Base-by-base conservation (phyloP, 2,888 invertebrate species). In the Scrobipalpa atriplicella region DNA sequence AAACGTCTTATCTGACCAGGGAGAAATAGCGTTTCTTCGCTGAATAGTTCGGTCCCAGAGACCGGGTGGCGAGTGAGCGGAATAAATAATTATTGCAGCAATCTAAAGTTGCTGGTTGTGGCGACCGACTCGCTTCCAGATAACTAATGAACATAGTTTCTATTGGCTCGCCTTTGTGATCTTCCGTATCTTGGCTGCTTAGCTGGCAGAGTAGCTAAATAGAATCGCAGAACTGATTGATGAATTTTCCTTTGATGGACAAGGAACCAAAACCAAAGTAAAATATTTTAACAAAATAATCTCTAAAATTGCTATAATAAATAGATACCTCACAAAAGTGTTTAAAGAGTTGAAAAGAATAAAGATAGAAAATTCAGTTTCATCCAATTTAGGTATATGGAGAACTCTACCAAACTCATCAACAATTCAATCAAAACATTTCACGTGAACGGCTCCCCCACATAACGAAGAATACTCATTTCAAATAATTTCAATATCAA, bases 1-100 rank as follows among this genome's bases (percentile, higher is more conserved):
- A 91, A 90, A 91, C 91, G 92, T 86, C 92, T 92, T 92, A 92
- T 92, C 92, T 91, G 91, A 89, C 91, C 89, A 84, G 76, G 79
- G 87, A 84, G 91, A 89, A 91, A 91, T 91, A 87, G 90, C 88
- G 87, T 90, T 92, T 90, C 91, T 88, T 87, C 86, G 78, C 77
- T 92, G 89, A 92, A 92, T 91, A 90, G 92, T 91, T 87, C 58
- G 36, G n/a, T 41, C 83, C 71, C 76, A 78, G 76, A 83, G 87
- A 80, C 86, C 85, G 84, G 83, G 78, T 77, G 79, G 87, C 82
- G 86, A 89, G 90, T 91, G 92, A 92, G 89, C 89, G 86, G 92
- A 92, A 92, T 92, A 91, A 92, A 91, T 92, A 92, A 92, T 92
- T 90, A 89, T 88, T 85, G 87, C 84, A 82, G 84, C 87, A 85